phyloP scores from a whole-genome alignment of 2,113 vertebrate genomes.

The Brachyhypopomus gauderio region DNA sequence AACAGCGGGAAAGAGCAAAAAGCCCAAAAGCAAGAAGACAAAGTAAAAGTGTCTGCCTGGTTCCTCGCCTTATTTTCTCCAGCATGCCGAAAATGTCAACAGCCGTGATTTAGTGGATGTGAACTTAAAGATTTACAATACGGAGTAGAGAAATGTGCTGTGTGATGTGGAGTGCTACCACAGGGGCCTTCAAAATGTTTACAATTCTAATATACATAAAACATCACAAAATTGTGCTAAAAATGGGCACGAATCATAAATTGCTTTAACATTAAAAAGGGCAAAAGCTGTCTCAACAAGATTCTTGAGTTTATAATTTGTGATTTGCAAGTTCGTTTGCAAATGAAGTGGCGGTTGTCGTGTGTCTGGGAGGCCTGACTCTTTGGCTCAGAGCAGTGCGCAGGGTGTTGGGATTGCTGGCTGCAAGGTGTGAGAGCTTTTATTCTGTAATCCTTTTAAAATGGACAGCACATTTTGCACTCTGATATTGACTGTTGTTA shows the following conservation, averaged over 20 bases:
- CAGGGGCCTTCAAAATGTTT: neutral
- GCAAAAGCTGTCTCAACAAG: neutral
- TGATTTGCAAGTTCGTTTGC: slow-evolving; percentile 41
- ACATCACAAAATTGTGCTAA: neutral
- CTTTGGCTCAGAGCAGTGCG: neutral
- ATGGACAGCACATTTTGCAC: neutral
- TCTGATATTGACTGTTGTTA: neutral
- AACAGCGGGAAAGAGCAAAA: slow-evolving; percentile 70
- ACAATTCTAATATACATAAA: neutral
- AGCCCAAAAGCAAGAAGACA: slow-evolving; percentile 72
- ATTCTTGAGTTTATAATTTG: slow-evolving; percentile 28
- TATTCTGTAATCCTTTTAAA: neutral
- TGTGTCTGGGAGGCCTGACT: slow-evolving; percentile 13
- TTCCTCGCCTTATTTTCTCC: neutral
- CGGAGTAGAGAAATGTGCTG: neutral
- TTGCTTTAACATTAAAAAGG: neutral
- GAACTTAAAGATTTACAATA: neutral
- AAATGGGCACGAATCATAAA: neutral
- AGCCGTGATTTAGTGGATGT: slow-evolving; percentile 4
- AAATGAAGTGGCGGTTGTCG: slow-evolving; percentile 32
- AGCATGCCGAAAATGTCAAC: neutral
- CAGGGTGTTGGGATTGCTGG: slow-evolving; percentile 5
- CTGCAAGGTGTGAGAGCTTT: slow-evolving; percentile 23
- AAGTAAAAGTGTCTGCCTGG: slow-evolving; percentile 63
- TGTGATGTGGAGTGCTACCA: neutral